A percentile compares a stretch with the other conserved stretches of the same genome.
Evolutionary conservation across 1,140 invertebrate species (phyloP).

Genomic region (Drosophila tani): DNA sequence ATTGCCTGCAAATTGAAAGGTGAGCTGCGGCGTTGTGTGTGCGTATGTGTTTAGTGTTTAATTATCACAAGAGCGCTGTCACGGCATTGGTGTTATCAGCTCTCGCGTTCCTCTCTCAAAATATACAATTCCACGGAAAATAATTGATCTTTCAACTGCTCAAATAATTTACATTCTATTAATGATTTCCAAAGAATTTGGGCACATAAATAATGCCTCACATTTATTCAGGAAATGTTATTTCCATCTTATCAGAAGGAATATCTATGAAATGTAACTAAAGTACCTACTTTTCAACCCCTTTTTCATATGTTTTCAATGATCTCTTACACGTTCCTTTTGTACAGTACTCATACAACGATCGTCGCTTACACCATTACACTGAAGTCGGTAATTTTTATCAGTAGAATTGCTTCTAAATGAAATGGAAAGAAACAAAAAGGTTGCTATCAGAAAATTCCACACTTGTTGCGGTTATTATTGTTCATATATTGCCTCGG

Average conservation of each 20-base stretch:
- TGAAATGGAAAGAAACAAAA: neutral
- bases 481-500: constrained; percentile 21
- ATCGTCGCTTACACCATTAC: neutral
- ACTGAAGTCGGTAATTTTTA: neutral
- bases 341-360: neutral
- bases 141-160: neutral
- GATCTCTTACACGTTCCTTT: neutral
- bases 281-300: constrained; percentile 1
- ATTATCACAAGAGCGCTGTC: constrained; percentile 25
- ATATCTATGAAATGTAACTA: neutral
- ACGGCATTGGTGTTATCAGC: constrained; percentile 5
- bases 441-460: constrained; percentile 20
- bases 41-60: constrained; percentile 1
- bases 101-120: neutral
- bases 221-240: neutral
- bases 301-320: neutral
- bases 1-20: constrained; percentile 37
- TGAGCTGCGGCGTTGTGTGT: constrained; percentile 1
- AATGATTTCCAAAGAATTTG: neutral
- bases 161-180: neutral
- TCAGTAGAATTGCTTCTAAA: neutral
- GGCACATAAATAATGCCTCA: neutral
- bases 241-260: no score
- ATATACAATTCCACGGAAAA: neutral
- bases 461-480: constrained; percentile 33